Evolutionary conservation across 2,888 invertebrate genomes (phyloP), one percentile per base, ranked within the genome.

Genomic region (Apamea crenata): DNA sequence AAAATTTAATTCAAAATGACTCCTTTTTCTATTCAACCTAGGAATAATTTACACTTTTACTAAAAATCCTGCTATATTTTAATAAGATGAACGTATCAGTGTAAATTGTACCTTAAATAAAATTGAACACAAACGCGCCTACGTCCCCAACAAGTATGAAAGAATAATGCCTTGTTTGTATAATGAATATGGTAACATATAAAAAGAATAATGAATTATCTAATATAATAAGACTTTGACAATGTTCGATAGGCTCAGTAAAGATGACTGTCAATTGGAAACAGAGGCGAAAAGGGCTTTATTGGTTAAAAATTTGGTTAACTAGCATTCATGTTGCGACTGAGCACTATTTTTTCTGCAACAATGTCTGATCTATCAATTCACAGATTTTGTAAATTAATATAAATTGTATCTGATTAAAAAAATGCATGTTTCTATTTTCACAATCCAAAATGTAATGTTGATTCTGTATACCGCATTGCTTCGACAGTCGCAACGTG

Each of bases 141-240:
- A 91, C 94, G 94, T 86, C 91, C 91, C 92, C 93, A 92, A 89
- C 92, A 90, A 89, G 90, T 92, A 92, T 93, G 93, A 92, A 94
- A 93, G 93, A 94, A 94, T 93, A 90, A 95, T 96, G 96, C 96
- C 96, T 96, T 90, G 90, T 86, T 90, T 96, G 96, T 96, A 94
- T 96, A 95, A 96, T 96, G 94, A 96, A 96, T 82, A 89, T 89
- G 89, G 87, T 89, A 90, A 90, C 89, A 89, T 90, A 89, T 95
- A 96, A 95, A 95, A 95, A 95, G 85, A 88, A 89, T 87, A 88
- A 93, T 95, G 95, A 96, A 96, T 95, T 95, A 94, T 95, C 95
- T 96, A 96, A 95, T 95, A 94, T 95, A 93, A 90, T 95, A 95
- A 96, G 95, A 95, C 90, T 95, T 89, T 96, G 96, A 96, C 95